Evolutionary conservation across 2,888 invertebrate species (phyloP).

Genomic region (Xylocampa areola): DNA sequence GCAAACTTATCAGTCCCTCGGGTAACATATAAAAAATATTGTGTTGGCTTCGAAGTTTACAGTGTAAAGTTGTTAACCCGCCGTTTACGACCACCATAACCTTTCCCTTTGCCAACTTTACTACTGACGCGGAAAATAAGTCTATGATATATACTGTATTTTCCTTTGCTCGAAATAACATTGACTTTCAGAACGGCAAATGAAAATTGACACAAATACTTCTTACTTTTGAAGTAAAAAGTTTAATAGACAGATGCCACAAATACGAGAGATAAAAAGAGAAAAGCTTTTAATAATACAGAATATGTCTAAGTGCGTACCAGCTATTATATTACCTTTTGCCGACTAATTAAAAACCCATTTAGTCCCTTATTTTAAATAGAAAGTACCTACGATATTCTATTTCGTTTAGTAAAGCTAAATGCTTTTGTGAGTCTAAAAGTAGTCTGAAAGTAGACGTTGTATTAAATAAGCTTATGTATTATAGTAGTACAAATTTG

Average conservation of each 20-base stretch:
- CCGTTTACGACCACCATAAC: slow-evolving; percentile 53
- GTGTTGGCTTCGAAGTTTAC: slow-evolving; percentile 44
- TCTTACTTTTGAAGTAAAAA: slow-evolving; percentile 26
- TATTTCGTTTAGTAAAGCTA: slow-evolving; percentile 29
- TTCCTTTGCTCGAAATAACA: slow-evolving; percentile 10
- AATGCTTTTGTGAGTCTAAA: slow-evolving; percentile 21
- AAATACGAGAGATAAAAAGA: slow-evolving; percentile 35
- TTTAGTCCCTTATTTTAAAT: slow-evolving; percentile 41
- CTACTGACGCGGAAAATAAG: slow-evolving; percentile 42
- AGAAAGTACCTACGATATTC: slow-evolving; percentile 25
- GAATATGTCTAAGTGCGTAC: slow-evolving; percentile 36
- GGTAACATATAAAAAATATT: slow-evolving; percentile 38
- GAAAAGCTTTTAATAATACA: slow-evolving; percentile 47
- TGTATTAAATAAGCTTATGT: slow-evolving; percentile 25
- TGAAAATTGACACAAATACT: slow-evolving; percentile 13
- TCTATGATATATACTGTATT: slow-evolving; percentile 16
- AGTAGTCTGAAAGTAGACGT: slow-evolving; percentile 2
- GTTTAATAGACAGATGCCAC: slow-evolving; percentile 17
- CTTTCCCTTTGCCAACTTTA: slow-evolving; percentile 43
- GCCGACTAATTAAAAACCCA: slow-evolving; percentile 52
- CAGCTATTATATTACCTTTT: slow-evolving; percentile 49
- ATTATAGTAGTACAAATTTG: not conserved
- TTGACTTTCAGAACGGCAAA: slow-evolving; percentile 18
- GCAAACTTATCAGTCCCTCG: slow-evolving; percentile 28
- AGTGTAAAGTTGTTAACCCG: slow-evolving; percentile 55